phyloP scores from a whole-genome alignment of 2,888 invertebrate species.

The Petrolisthes cinctipes region DNA sequence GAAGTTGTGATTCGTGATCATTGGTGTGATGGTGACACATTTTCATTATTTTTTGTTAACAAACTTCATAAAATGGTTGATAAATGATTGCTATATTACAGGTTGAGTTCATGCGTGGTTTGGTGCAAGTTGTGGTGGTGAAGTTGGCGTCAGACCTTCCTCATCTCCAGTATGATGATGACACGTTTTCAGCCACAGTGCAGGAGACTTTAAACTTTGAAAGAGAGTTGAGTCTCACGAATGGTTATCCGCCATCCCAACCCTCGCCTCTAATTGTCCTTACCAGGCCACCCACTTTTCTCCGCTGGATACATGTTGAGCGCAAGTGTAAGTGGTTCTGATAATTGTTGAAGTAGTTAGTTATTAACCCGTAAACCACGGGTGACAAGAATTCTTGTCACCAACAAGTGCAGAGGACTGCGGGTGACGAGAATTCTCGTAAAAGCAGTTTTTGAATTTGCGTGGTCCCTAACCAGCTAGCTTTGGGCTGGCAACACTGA shows the following conservation, averaged over 20 bases:
- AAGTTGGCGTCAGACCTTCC: conserved; percentile 85
- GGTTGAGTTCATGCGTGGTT: conserved; percentile 88
- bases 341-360: too few species aligned
- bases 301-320: conserved; percentile 89
- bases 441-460: too few species aligned
- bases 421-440: too few species aligned
- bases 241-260: conserved; percentile 78
- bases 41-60: too few species aligned
- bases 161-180: conserved; percentile 81
- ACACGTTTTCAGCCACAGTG: conserved; percentile 88
- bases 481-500: too few species aligned
- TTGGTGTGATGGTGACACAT: neutral
- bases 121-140: conserved; percentile 86
- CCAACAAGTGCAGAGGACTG: too few species aligned
- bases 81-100: conserved; percentile 69
- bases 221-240: conserved; percentile 80
- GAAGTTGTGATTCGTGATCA: neutral
- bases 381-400: too few species aligned
- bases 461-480: too few species aligned
- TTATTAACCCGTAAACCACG: too few species aligned
- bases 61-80: too few species aligned
- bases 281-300: conserved; percentile 85
- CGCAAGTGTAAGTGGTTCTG: conserved; percentile 81
- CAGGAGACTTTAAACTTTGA: conserved; percentile 93
- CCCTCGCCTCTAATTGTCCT: conserved; percentile 85